Evolutionary conservation across 2,888 invertebrate genomes (phyloP).

Genomic region (Netelia virgata): DNA sequence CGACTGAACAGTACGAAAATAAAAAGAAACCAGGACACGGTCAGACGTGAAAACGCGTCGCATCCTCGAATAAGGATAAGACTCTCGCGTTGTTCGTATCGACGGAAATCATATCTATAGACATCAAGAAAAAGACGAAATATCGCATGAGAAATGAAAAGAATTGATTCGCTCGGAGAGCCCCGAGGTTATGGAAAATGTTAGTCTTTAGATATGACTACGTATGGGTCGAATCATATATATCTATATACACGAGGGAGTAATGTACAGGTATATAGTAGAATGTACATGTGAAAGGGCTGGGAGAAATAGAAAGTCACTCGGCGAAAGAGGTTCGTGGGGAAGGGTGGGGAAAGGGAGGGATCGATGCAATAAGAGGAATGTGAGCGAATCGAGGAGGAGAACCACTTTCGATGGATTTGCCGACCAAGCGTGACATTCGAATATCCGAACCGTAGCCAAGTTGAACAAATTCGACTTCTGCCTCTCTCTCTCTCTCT

Average conservation of each 20-base stretch:
- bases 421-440: constrained; percentile 58
- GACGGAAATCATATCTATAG: constrained; percentile 25
- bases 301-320: constrained; percentile 53
- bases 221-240: not conserved
- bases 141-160: constrained; percentile 31
- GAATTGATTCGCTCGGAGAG: constrained; percentile 43
- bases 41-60: constrained; percentile 38
- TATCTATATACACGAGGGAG: not conserved
- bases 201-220: not conserved
- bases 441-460: constrained; percentile 49
- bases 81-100: not conserved
- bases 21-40: constrained; percentile 24
- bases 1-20: constrained; percentile 14
- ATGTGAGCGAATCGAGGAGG: constrained; percentile 40
- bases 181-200: constrained; percentile 34
- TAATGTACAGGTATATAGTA: constrained; percentile 11
- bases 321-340: constrained; percentile 31
- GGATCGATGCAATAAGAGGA: constrained; percentile 54
- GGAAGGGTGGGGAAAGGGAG: too few species aligned
- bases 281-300: constrained; percentile 26
- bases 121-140: constrained; percentile 18
- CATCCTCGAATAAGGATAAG: not conserved
- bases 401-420: constrained; percentile 60
- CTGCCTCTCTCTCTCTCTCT: not conserved
- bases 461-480: constrained; percentile 49